Base-by-base conservation (phyloP, 1,140 invertebrate genomes). In the Cyrtorhinus lividipennis region DNA sequence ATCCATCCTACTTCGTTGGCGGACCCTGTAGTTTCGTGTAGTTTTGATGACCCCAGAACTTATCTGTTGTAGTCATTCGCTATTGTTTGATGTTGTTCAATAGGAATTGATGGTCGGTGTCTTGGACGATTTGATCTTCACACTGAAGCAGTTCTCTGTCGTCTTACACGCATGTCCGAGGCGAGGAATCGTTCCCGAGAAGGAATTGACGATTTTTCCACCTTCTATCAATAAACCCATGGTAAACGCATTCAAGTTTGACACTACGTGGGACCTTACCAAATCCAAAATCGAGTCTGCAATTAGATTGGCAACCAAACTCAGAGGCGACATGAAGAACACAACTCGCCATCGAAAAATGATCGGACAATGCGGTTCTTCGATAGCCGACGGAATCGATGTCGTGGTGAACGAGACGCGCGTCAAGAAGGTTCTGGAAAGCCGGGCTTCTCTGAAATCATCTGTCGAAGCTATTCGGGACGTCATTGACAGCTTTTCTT, bases 91-190 rank as follows among this genome's bases (percentile, higher is more conserved):
- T n/a, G n/a, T n/a, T n/a, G n/a, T n/a, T n/a, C n/a, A n/a, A n/a
- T n/a, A n/a, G n/a, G n/a, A n/a, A n/a, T n/a, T n/a, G n/a, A n/a
- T n/a, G n/a, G n/a, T n/a, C n/a, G n/a, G n/a, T n/a, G n/a, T n/a
- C n/a, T n/a, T n/a, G n/a, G 73, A 76, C 2, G 73, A 76, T 24
- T 69, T 77, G 25, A 70, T 74, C 62, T 75, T 78, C 61, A 69
- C 77, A 26, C 72, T 81, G 12, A 79, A 82, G 60, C 83, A 86
- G 66, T 76, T 83, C 27, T 67, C 76, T 62, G 65, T 84, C 0
- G 73, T 83, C 12, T 59, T 86, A 2, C 74, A 83, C 69, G 75
- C 81, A 27, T 81, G 79, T 67, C 83, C 83, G 15, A 72, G 71
- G 64, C 73, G 78, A 64, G 69, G 59, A 56, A 48, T 25, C 23